Percentiles rank a stretch among this genome's conserved stretches.
phyloP scores from a whole-genome alignment of 2,797 vertebrate species.

The Leptodactylus fallax region DNA sequence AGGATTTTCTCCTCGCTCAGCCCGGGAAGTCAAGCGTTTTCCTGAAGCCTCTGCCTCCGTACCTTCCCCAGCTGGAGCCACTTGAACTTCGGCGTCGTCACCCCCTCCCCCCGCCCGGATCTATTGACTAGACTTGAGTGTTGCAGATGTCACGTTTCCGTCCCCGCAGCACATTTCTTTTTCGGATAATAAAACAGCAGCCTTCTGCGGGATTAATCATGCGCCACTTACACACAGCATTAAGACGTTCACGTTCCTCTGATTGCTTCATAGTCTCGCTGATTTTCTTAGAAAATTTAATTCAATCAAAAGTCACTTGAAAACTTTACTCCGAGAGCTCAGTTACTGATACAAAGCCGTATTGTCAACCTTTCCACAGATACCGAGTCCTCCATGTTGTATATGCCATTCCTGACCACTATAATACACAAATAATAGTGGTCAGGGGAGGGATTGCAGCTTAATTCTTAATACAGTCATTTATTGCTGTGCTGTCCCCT shows the following conservation, averaged over 20 bases:
- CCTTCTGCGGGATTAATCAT: slow-evolving; percentile 9
- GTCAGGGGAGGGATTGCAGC: neutral
- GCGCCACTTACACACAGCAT: neutral
- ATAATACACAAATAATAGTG: neutral
- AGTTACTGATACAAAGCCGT: too few relatives aligned
- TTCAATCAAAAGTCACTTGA: too few relatives aligned
- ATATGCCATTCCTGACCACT: neutral
- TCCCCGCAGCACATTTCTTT: too few relatives aligned
- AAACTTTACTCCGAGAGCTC: too few relatives aligned
- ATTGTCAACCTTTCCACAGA: too few relatives aligned
- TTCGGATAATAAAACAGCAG: neutral
- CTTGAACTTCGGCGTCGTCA: neutral
- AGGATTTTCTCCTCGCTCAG: neutral
- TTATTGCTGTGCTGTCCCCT: too few relatives aligned
- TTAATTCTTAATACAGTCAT: too few relatives aligned
- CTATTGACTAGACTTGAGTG: neutral
- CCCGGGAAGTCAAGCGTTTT: neutral
- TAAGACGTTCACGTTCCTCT: neutral
- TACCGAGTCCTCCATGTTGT: neutral
- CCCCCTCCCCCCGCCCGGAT: neutral
- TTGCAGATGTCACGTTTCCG: slow-evolving; percentile 25
- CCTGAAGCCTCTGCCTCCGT: neutral
- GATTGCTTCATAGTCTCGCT: neutral
- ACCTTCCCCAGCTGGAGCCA: neutral
- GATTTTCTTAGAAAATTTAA: neutral